A percentile compares a stretch with the other conserved stretches of the same genome.
phyloP scores from a whole-genome alignment of 2,888 invertebrate genomes.

The Cerastoderma edule region DNA sequence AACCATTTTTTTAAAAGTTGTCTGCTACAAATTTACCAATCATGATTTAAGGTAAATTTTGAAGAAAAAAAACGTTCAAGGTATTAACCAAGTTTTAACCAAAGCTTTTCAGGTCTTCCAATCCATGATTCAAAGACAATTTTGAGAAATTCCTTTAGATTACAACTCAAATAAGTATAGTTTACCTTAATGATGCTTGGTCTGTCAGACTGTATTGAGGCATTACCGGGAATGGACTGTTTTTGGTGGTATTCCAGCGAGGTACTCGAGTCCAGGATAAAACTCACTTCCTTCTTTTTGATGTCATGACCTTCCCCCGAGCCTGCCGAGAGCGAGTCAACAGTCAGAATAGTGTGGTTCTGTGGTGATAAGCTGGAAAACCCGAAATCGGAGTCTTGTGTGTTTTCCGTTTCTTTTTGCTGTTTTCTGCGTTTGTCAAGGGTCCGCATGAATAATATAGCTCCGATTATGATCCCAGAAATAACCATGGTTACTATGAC shows the following conservation, averaged over 20 bases:
- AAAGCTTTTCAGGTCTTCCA: no score
- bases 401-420: constrained; percentile 25
- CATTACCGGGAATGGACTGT: constrained; percentile 12
- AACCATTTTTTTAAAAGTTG: no score
- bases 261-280: constrained; percentile 49
- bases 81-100: no score
- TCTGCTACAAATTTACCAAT: no score
- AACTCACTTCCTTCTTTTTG: constrained; percentile 63
- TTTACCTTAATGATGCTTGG: constrained; percentile 15
- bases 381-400: constrained; percentile 51
- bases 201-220: neutral
- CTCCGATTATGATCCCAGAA: constrained; percentile 55
- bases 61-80: no score
- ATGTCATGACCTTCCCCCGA: constrained; percentile 48
- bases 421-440: constrained; percentile 49
- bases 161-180: no score
- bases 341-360: constrained; percentile 52
- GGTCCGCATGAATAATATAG: constrained; percentile 50
- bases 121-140: no score
- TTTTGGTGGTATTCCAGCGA: constrained; percentile 50
- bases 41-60: no score
- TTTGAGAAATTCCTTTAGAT: no score
- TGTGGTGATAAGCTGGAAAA: constrained; percentile 33
- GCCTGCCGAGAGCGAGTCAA: constrained; percentile 45
- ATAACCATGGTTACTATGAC: constrained; percentile 53